Evolutionary conservation across 2,113 vertebrate species (phyloP).

Genomic region (Garra rufa): DNA sequence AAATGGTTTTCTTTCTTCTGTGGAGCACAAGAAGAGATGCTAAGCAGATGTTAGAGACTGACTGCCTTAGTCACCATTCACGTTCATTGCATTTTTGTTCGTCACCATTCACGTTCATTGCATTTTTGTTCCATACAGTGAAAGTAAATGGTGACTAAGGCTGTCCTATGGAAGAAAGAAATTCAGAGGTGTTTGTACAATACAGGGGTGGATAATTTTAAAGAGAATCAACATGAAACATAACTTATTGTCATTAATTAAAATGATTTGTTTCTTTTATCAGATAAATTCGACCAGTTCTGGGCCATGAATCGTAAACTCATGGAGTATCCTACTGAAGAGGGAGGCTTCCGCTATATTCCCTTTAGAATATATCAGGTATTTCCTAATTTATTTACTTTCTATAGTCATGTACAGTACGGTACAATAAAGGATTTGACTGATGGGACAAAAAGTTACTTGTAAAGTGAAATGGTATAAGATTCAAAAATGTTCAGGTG

Average conservation of each 20-base stretch:
- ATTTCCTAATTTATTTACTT: conserved; percentile 17
- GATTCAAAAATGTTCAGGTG: neutral
- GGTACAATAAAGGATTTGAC: too few species aligned
- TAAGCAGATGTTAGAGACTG: neutral
- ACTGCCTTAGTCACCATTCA: neutral
- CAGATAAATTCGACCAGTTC: conserved; percentile 99
- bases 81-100: neutral
- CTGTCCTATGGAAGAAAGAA: neutral
- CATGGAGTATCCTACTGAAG: conserved; percentile 94
- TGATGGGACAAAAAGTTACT: too few species aligned
- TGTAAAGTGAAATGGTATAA: too few species aligned
- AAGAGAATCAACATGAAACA: neutral
- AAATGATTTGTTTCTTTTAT: neutral
- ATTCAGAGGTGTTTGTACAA: neutral
- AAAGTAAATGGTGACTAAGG: neutral
- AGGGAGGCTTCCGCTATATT: conserved; percentile 95
- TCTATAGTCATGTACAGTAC: neutral
- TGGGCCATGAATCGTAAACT: conserved; percentile 99
- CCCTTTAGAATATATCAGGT: conserved; percentile 99
- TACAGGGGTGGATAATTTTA: neutral
- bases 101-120: too few species aligned
- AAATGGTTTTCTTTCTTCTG: neutral
- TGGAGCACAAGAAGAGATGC: neutral
- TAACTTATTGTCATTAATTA: neutral
- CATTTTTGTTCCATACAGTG: neutral